Evolutionary conservation across 2,113 vertebrate species (phyloP), one percentile per base, ranked within the genome.

Genomic region (Aix galericulata): DNA sequence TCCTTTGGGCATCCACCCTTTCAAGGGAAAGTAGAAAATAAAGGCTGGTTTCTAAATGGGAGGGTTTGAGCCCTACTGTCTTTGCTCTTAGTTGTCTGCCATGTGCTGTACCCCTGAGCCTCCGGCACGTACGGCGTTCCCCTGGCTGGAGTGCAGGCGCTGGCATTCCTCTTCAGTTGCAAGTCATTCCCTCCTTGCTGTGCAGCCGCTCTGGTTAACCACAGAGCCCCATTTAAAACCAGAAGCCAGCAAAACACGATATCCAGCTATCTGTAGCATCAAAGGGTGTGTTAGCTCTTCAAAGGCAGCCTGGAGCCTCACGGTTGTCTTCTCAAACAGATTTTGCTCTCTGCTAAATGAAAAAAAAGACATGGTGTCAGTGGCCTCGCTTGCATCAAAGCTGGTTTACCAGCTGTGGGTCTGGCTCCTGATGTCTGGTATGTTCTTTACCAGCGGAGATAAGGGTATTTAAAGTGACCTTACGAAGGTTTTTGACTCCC

Each of bases 231-330:
- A 44, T 76, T 89, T 36, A 59, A 80, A 94, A 59, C 44, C 52
- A 90, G 88, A 81, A 91, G 74, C 63, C 79, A 83, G 4, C 32
- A 55, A 40, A 92, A 55, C 60, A 68, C 40, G 89, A 91, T 85
- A 80, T 27, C 50, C 44, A 42, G 50, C 38, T 84, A 46, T 94
- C 93, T 85, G 13, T 66, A 56, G 74, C 78, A 71, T 82, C 72
- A 82, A 66, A 67, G 8, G 11, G 8, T 62, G 21, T 31, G 46
- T 79, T 85, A 59, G 26, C 3, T 17, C 80, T 93, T 72, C 78
- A 90, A 50, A 88, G 86, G 67, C 86, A 93, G 81, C 64, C 74
- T 62, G 56, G 83, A 92, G 81, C 60, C 63, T 82, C 14, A 4
- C 0, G 32, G 42, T 68, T 92, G 50, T 87, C 71, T 59, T 83